Base-by-base conservation (phyloP, 2,888 invertebrate species). In the Yponomeuta evonymella region DNA sequence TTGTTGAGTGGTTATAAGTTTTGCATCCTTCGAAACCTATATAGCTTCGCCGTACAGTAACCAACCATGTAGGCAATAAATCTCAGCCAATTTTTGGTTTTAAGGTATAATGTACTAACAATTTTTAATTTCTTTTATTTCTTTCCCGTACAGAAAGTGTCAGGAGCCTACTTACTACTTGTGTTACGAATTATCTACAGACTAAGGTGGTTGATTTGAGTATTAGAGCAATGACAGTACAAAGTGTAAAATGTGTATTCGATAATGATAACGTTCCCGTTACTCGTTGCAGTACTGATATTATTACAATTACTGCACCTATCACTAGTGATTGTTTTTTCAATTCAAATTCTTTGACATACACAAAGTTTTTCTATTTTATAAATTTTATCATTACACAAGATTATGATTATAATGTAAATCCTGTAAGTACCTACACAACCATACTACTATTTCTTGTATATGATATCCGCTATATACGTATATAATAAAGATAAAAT, bases 61-160 rank as follows among this genome's bases (percentile, higher is more conserved):
- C 15, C 51, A 1, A 58, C 15, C 51, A 15, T 15, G 76, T 77
- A 79, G 78, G 78, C 80, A 79, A 78, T 78, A 77, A 77, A 79
- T 73, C 76, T 81, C 82, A 81, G 81, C 80, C 82, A 81, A 83
- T 83, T 81, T 87, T 86, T 84, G 83, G 83, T 85, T 82, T 83
- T 79, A 77, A 80, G 79, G 81, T 48, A 58, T 58, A 15, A 58
- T 64, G 23, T 65, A 65, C 11, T 30, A 65, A 30, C 65, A 23
- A 65, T 65, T 65, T 30, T 11, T 65, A 30, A 29, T 0, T 64
- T 5, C 3, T 29, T 11, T 33, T 8, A 43, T 43, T 58, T 58
- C 51, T 15, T 64, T 29, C 3, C 30, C 64, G 10, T 64, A 2
- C 30, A 9, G 30, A 65, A 65, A 65, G 30, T 65, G 9, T 12